Evolutionary conservation across 2,797 vertebrate species (phyloP), one percentile per base, ranked within the genome.

Genomic region (Craterocephalus amniculus): DNA sequence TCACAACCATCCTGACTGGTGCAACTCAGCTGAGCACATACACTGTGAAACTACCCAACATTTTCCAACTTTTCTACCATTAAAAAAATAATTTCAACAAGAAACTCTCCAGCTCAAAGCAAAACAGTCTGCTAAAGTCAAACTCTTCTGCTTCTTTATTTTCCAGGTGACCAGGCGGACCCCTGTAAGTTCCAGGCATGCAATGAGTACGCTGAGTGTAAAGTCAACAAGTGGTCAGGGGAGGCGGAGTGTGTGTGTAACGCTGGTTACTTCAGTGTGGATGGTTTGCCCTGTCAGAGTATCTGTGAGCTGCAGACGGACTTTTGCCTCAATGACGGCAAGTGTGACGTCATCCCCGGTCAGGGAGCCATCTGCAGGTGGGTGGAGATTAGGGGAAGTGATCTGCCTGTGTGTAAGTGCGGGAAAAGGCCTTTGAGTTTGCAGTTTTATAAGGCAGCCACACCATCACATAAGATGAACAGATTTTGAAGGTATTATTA

Each of bases 321-420:
- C 83, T 99, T 99, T 60, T 99, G 98, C 89, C 94, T 96, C 69
- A 99, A 99, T 0, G 97, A 99, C 0, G 98, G 98, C 63, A 99
- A 99, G 83, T 99, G 98, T 72, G 98, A 99, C 91, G 94, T 98
- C 76, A 96, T 98, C 75, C 96, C 96, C 0, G 97, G 96, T 35
- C 96, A 98, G 78, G 97, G 98, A 65, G 97, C 97, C 84, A 98
- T 99, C 91, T 99, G 98, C 86, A 97, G 98, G 98, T 98, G 89
- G 77, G 94, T 82, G 57, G 66, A 64, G 74, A 76, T 82, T 78
- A 3, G 61, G 71, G 67, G 57, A 22, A 72, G 36, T 59, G 67
- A 81, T 83, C 52, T 60, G 52, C 0, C 0, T 31, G 45, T 5
- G 26, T 38, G 35, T 75, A 61, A 57, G 63, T 61, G 51, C 2